These are phyloP conservation scores for Leistus spinibarbis DNA, from an alignment of 2,888 invertebrate genomes.

Conservation along the genomic window DNA sequence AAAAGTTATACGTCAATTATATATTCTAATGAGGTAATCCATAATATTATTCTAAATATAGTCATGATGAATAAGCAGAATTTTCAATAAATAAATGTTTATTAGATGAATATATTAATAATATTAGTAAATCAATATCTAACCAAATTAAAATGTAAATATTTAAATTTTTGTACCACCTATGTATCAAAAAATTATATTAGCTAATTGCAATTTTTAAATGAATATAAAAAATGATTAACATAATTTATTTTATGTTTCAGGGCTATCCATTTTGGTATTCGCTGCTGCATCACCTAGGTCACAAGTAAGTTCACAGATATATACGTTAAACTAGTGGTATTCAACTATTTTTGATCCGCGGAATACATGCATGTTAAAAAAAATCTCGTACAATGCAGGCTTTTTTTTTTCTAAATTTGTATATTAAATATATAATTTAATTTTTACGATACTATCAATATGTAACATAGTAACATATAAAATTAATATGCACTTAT, in stretches of 20 bases:
- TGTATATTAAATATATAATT: too few relatives aligned
- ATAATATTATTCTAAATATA: conserved; percentile 1
- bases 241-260: background rate
- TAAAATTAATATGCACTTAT: too few relatives aligned
- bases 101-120: background rate
- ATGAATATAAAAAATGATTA: background rate
- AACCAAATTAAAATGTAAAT: background rate
- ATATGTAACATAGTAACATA: too few relatives aligned
- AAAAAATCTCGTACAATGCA: too few relatives aligned
- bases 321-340: background rate
- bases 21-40: background rate
- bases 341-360: background rate
- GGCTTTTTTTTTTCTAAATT: too few relatives aligned
- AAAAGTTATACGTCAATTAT: background rate
- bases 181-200: background rate
- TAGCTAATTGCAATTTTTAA: background rate
- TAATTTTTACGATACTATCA: too few relatives aligned
- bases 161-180: too few relatives aligned
- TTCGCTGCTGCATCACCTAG: conserved; percentile 30
- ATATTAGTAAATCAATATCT: too few relatives aligned
- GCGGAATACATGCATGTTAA: too few relatives aligned
- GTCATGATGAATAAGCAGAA: background rate
- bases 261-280: conserved; percentile 30
- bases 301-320: conserved; percentile 14
- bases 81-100: background rate